These are phyloP conservation scores for Nycticorax nycticorax DNA, from an alignment of 2,113 vertebrate genomes.

Conservation along the genomic window DNA sequence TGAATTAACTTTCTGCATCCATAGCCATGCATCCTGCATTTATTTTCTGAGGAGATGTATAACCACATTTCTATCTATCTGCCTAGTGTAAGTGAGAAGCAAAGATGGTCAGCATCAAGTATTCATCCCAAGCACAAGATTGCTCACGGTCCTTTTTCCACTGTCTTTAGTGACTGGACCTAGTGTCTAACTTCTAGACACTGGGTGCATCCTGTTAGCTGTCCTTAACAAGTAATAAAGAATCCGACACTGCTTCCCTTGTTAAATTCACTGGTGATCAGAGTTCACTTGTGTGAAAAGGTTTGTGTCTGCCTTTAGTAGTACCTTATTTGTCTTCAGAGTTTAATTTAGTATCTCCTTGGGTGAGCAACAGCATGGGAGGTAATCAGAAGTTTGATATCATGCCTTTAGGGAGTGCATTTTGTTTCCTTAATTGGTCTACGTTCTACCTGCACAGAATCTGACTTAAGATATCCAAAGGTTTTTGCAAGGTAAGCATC, in stretches of 20 bases:
- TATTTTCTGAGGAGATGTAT: background rate
- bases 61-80: background rate
- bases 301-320: background rate
- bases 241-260: background rate
- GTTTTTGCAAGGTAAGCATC: conserved; percentile 34
- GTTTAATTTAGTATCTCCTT: background rate
- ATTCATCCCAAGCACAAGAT: background rate
- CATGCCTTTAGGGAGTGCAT: background rate
- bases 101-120: background rate
- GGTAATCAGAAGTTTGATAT: background rate
- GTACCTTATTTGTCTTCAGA: background rate
- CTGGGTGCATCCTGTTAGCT: background rate
- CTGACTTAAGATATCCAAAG: background rate
- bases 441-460: background rate
- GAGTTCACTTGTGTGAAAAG: background rate
- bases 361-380: background rate
- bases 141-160: background rate
- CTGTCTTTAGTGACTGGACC: background rate
- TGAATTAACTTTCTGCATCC: background rate
- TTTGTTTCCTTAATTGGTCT: conserved; percentile 19
- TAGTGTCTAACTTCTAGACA: background rate
- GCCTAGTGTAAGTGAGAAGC: background rate
- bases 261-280: background rate
- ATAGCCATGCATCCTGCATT: background rate
- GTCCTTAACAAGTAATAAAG: background rate